phyloP scores from a whole-genome alignment of 2,113 vertebrate species.

The Ia io region DNA sequence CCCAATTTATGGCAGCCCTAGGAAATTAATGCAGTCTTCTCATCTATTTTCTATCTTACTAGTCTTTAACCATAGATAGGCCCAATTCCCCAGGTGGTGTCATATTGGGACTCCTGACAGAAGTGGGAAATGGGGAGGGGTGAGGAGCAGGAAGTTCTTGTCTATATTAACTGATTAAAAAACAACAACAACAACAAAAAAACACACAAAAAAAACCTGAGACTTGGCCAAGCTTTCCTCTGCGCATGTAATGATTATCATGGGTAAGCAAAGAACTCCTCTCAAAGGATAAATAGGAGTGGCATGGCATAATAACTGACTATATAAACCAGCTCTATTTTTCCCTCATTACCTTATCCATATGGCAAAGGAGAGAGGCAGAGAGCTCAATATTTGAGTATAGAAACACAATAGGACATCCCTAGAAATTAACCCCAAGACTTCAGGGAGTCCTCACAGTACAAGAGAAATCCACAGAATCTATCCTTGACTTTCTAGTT shows the following conservation, averaged over 20 bases:
- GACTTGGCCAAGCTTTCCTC: background rate
- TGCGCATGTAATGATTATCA: background rate
- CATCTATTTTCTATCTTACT: background rate
- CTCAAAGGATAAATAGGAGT: background rate
- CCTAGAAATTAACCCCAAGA: background rate
- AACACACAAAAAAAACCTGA: background rate
- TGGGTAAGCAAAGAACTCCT: background rate
- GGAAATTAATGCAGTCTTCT: background rate
- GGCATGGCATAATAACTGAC: fast-evolving
- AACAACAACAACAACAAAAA: too few species aligned
- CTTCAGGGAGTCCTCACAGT: background rate
- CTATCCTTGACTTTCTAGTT: background rate
- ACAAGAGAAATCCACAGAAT: background rate
- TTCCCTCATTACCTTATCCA: too few species aligned
- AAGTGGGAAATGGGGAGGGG: background rate
- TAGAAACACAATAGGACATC: background rate
- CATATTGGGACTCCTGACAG: background rate
- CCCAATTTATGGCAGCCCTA: background rate
- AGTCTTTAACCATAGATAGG: background rate
- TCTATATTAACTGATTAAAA: background rate
- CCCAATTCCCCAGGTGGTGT: background rate
- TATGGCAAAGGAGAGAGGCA: background rate
- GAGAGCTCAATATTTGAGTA: background rate
- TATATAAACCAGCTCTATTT: background rate
- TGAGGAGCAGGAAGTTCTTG: background rate